These are phyloP conservation scores for Apistogramma diplotaenia DNA, from an alignment of 2,113 vertebrate species.

Conservation along the genomic window DNA sequence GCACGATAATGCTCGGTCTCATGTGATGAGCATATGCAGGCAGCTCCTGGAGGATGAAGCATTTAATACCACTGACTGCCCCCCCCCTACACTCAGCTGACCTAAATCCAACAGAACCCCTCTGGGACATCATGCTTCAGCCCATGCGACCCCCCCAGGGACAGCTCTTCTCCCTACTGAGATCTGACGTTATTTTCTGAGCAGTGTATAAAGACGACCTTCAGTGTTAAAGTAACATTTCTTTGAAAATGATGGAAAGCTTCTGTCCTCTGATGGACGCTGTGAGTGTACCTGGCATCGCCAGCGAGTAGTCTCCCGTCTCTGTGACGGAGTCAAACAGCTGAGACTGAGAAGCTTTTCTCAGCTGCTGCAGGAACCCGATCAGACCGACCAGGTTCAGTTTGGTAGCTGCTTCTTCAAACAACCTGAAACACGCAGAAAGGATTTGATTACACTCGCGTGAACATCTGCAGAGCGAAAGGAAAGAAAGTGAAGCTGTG, in stretches of 20 bases:
- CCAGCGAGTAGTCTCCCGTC: slow-evolving; percentile 89
- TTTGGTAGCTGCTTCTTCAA: slow-evolving; percentile 91
- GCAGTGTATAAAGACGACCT: too few relatives aligned
- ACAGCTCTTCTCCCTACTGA: too few relatives aligned
- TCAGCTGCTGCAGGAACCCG: slow-evolving; percentile 92
- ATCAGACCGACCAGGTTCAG: slow-evolving; percentile 88
- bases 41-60: too few relatives aligned
- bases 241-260: background rate
- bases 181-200: too few relatives aligned
- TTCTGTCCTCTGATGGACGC: background rate
- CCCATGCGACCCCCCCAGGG: too few relatives aligned
- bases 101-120: too few relatives aligned
- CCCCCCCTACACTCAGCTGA: too few relatives aligned
- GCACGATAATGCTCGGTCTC: too few relatives aligned
- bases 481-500: rapidly evolving
- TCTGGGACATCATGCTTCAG: too few relatives aligned
- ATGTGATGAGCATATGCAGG: too few relatives aligned
- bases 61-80: too few relatives aligned
- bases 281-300: slow-evolving; percentile 88
- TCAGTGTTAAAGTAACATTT: background rate
- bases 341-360: slow-evolving; percentile 93
- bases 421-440: slow-evolving; percentile 80
- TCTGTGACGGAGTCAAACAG: slow-evolving; percentile 92
- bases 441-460: background rate
- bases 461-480: background rate